A percentile compares a stretch with the other conserved stretches of the same genome.
Evolutionary conservation across 2,797 vertebrate genomes (phyloP).

Genomic region (Pantherophis vulpinus): DNA sequence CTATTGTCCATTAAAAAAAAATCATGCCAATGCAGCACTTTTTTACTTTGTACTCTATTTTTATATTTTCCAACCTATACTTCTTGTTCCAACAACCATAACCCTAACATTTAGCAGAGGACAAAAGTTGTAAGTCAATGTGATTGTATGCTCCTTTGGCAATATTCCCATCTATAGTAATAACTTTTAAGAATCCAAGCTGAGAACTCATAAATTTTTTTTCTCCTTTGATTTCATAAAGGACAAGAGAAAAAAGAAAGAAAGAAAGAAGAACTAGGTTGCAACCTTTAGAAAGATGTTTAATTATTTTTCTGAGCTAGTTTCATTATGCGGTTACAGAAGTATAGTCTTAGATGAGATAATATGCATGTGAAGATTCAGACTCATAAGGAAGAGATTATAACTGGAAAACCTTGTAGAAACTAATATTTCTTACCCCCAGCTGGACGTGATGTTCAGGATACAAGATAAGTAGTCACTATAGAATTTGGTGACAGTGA

Average conservation of each 20-base stretch:
- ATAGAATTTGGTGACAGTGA: neutral
- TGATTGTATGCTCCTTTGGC: conserved; percentile 19
- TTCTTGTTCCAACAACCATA: conserved; percentile 18
- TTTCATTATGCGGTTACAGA: conserved; percentile 55
- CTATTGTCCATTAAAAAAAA: neutral
- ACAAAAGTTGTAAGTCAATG: neutral
- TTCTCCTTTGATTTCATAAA: conserved; percentile 13
- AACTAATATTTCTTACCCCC: neutral
- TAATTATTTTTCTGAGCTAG: conserved; percentile 75
- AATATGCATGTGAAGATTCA: conserved; percentile 22
- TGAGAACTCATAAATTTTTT: conserved; percentile 33
- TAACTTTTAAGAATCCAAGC: conserved; percentile 9
- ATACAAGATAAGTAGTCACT: neutral
- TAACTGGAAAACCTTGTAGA: conserved; percentile 11
- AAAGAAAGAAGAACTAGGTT: conserved; percentile 46
- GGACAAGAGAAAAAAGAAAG: neutral
- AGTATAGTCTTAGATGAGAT: conserved; percentile 52
- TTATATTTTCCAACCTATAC: neutral
- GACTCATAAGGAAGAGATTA: conserved; percentile 32
- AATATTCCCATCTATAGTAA: conserved; percentile 13
- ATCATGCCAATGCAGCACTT: neutral
- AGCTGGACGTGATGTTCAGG: neutral
- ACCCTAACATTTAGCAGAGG: neutral
- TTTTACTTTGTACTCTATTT: neutral
- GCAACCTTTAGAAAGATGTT: conserved; percentile 65